Base-by-base conservation (phyloP, 1,140 invertebrate genomes). In the Caerostris extrusa region DNA sequence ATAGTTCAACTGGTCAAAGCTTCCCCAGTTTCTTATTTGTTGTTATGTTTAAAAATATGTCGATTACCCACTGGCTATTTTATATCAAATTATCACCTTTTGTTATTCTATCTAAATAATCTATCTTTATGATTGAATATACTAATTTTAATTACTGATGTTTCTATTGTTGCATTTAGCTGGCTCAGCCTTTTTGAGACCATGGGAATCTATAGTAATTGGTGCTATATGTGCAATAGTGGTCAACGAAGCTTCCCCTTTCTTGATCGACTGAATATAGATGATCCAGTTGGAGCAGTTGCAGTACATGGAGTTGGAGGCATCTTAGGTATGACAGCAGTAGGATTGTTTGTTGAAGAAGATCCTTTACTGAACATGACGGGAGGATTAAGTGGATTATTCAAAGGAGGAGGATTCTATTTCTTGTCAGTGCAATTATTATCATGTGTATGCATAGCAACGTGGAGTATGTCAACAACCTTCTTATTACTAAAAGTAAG, bases 241-340 rank as follows among this genome's bases (percentile, higher is more conserved):
- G 10, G 89, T 94, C 8, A 94, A 89, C 61, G 85, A 94, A 77
- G 19, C 97, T 0, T 97, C 97, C 96, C 97, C 97, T 94, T 98
- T 0, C 97, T 99, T 64, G 98, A 99, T 95, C 97, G 95, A 95
- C 95, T 98, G 61, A 96, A 97, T 8, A 97, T 99, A 2, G 98
- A 99, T 95, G 98, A 99, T 96, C 98, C 98, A 0, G 98, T 99
- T 1, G 98, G 98, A 8, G 98, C 98, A 0, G 97, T 98, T 0
- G 97, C 98, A 4, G 98, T 99, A 5, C 98, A 99, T 95, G 98
- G 94, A n/a, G 89, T 95, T 12, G 85, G 94, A 5, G 94, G 96
- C 12, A 95, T 97, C 94, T 96, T 97, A 98, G 98, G 98, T 12
- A 97, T 99, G 60, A 94, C 99, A 10, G 98, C 98, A 0, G 98